Percentiles rank a stretch among this genome's conserved stretches.
Evolutionary conservation across 2,888 invertebrate species (phyloP).

Genomic region (Himalopsyche japonica): DNA sequence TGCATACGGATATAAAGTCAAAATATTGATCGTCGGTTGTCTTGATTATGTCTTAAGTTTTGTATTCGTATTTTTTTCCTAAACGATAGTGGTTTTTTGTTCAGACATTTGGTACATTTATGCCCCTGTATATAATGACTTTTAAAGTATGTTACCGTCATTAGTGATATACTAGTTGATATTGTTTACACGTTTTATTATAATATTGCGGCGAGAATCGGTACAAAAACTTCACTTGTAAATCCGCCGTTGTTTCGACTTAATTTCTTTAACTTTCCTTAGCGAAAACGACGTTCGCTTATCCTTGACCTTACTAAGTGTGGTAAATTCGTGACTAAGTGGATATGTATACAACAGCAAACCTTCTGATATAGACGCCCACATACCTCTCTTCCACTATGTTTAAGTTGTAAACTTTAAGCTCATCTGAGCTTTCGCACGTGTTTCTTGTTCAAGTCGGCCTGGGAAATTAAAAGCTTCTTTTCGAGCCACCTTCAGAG

Average conservation of each 20-base stretch:
- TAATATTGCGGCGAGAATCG: no score
- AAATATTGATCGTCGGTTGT: no score
- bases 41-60: no score
- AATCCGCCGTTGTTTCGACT: not conserved
- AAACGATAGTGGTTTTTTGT: no score
- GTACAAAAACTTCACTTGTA: no score
- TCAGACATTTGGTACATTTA: no score
- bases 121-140: no score
- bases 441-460: not conserved
- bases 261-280: not conserved
- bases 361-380: not conserved
- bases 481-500: not conserved
- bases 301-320: not conserved
- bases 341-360: not conserved
- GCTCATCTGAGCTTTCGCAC: not conserved
- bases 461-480: not conserved
- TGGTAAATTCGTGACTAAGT: not conserved
- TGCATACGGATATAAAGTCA: no score
- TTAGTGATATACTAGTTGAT: no score
- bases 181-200: no score
- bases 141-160: no score
- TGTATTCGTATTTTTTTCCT: no score
- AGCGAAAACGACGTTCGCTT: not conserved
- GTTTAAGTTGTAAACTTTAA: not conserved
- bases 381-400: not conserved